Evolutionary conservation across 2,888 invertebrate genomes (phyloP), one percentile per base, ranked within the genome.

Genomic region (Dicyrtomina minuta): DNA sequence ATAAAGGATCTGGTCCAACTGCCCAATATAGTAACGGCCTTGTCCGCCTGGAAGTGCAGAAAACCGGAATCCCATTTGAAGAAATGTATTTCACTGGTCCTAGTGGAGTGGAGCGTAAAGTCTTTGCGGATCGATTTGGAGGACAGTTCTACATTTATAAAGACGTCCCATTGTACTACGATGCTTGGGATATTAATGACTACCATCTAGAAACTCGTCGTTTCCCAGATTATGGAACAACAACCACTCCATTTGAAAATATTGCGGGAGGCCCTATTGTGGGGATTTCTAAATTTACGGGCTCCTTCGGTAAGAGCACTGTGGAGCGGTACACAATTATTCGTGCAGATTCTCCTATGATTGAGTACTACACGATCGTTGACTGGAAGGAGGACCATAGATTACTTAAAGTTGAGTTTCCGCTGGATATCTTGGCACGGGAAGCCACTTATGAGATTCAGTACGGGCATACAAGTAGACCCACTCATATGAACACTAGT

Each of bases 131-230:
- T 51, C 53, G 59, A 4, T 12, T 64, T 15, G 27, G 72, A 0
- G 77, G 74, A 20, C 67, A 68, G 79, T 80, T 84, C 72, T 79
- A 83, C 65, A 73, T 85, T 27, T 84, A 81, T 79, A 83, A 85
- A 78, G 85, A 85, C 74, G 80, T 84, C 2, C 84, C 85, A 1
- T 77, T 85, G 33, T 85, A 81, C 79, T 85, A 84, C 84, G 85
- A 85, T 79, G 85, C 85, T 12, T 85, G 85, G 85, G 85, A 85
- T 78, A 83, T 83, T 2, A 84, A 84, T 84, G 84, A 85, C 78
- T 85, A 84, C 74, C 84, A 85, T 74, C 75, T 84, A 64, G 84
- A 85, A 75, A 85, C 84, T 2, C 80, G 81, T 80, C 72, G 74
- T 13, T 13, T n/a, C 13, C 33, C 44, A 12, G 13, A 20, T 8